A percentile compares a stretch with the other conserved stretches of the same genome.
These are phyloP conservation scores for Alauda arvensis DNA, from an alignment of 2,797 vertebrate species.

Conservation along the genomic window DNA sequence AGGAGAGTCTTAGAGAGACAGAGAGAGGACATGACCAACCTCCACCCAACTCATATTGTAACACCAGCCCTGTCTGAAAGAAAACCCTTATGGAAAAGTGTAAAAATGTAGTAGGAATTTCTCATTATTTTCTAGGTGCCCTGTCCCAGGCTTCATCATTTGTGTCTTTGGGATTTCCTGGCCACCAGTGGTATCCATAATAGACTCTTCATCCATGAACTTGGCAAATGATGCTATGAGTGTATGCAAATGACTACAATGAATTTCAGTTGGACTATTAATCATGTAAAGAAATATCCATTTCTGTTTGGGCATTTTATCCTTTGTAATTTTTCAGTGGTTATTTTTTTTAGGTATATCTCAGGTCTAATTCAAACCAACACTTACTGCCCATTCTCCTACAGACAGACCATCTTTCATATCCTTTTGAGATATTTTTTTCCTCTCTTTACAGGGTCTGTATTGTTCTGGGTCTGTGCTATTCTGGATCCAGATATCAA, in stretches of 20 bases:
- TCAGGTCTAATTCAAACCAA: neutral
- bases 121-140: neutral
- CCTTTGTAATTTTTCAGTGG: neutral
- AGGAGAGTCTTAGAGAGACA: neutral
- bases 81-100: neutral
- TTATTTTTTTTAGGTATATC: neutral
- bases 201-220: neutral
- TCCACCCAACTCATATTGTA: neutral
- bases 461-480: neutral
- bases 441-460: rapidly evolving
- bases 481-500: neutral
- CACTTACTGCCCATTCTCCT: neutral
- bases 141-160: neutral
- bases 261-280: neutral
- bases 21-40: neutral
- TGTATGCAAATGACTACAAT: neutral
- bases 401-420: neutral
- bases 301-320: neutral
- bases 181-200: neutral
- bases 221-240: neutral
- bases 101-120: neutral
- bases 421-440: neutral
- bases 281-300: neutral
- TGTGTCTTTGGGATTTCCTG: neutral
- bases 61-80: neutral